Percentiles rank a stretch among this genome's conserved stretches.
These are phyloP conservation scores for Prochilodus magdalenae DNA, from an alignment of 2,113 vertebrate species.

Conservation along the genomic window DNA sequence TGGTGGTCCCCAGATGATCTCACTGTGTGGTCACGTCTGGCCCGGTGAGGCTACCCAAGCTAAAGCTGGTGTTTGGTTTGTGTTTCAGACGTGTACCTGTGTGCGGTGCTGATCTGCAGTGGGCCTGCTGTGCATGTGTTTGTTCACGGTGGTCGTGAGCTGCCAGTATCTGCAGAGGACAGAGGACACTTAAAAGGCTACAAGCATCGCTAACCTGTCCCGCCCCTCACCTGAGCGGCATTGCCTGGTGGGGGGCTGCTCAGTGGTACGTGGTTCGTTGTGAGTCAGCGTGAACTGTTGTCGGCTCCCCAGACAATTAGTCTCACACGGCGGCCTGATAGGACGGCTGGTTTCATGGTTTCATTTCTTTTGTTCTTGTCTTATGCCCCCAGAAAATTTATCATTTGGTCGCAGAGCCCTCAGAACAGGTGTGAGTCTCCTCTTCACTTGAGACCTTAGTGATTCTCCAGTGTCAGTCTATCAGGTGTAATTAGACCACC, in stretches of 20 bases:
- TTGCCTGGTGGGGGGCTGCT: neutral
- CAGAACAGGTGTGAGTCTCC: slow-evolving; percentile 91
- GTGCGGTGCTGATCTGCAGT: slow-evolving; percentile 89
- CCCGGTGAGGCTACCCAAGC: no score
- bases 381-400: slow-evolving; percentile 92
- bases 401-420: slow-evolving; percentile 89
- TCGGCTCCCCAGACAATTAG: no score
- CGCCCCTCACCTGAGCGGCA: neutral
- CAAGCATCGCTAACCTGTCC: no score
- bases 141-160: slow-evolving; percentile 87
- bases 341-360: neutral
- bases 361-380: neutral
- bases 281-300: no score
- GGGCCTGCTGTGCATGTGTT: slow-evolving; percentile 89
- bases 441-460: no score
- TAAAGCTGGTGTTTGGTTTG: slow-evolving; percentile 16
- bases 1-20: no score
- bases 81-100: slow-evolving; percentile 90
- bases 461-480: no score
- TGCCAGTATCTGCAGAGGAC: slow-evolving; percentile 89
- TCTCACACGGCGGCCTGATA: no score
- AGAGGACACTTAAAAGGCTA: slow-evolving; percentile 88
- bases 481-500: no score
- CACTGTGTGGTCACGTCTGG: no score
- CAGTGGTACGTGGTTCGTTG: no score